These are phyloP conservation scores for Pseudochromis fuscus DNA, from an alignment of 2,797 vertebrate genomes.

Conservation along the genomic window DNA sequence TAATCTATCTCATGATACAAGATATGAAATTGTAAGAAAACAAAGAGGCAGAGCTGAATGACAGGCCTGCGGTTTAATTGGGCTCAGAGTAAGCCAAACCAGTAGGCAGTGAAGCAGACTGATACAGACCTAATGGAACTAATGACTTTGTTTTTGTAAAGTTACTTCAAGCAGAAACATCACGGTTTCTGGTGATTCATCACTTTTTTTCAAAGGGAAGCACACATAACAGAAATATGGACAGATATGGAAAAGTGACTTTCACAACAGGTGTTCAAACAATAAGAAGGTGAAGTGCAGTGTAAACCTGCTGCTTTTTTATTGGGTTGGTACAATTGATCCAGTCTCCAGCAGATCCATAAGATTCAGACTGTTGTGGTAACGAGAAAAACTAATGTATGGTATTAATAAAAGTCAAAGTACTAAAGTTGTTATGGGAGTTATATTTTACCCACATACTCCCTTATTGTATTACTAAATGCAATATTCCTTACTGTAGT, in stretches of 20 bases:
- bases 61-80: conserved; percentile 42
- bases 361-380: background rate
- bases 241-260: background rate
- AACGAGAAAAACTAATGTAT: background rate
- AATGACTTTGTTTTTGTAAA: conserved; percentile 59
- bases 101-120: conserved; percentile 21
- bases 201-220: background rate
- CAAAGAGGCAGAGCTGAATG: conserved; percentile 5
- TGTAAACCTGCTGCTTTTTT: background rate
- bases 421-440: background rate
- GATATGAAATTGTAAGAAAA: background rate
- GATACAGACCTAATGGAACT: conserved; percentile 61
- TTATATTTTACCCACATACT: background rate
- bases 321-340: background rate
- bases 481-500: background rate
- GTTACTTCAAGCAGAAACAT: conserved; percentile 37
- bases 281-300: background rate
- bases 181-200: conserved; percentile 7
- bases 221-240: conserved; percentile 1
- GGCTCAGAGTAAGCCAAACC: conserved; percentile 13
- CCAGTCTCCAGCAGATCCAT: background rate
- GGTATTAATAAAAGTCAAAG: background rate
- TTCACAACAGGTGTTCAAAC: background rate
- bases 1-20: conserved; percentile 8
- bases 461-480: background rate